Conservation (phyloP, 2,888 invertebrate genomes). For the Drosophila lutescens region DNA sequence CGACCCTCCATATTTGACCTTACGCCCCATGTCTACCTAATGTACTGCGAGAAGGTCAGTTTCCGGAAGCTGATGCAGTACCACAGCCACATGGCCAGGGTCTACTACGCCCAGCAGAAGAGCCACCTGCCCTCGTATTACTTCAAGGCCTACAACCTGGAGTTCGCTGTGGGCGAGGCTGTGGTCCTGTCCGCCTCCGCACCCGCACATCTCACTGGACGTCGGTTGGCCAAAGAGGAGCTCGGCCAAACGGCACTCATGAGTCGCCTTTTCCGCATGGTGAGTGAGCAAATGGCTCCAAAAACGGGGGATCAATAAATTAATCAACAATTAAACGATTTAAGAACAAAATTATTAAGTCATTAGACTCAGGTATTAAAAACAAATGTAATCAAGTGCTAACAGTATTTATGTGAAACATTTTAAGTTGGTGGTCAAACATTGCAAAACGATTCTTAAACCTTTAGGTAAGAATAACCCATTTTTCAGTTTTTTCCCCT, state of each 20-base stretch:
- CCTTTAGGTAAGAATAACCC: too few relatives aligned
- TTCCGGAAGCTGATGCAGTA: constrained; percentile 82
- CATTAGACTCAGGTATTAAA: too few relatives aligned
- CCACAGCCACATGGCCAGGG: constrained; percentile 79
- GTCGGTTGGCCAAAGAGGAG: constrained; percentile 74
- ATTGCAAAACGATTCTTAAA: not conserved
- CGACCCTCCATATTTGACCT: constrained; percentile 81
- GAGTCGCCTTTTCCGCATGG: constrained; percentile 82
- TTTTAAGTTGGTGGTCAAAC: too few relatives aligned
- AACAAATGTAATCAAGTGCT: too few relatives aligned
- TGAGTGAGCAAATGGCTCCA: constrained; percentile 28
- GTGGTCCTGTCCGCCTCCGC: constrained; percentile 81
- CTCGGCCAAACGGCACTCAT: constrained; percentile 71
- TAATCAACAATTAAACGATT: too few relatives aligned
- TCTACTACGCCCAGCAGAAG: constrained; percentile 81
- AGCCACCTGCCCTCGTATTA: constrained; percentile 80
- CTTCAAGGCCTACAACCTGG: constrained; percentile 81
- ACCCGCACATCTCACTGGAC: constrained; percentile 78
- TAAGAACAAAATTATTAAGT: too few relatives aligned
- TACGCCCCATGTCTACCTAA: constrained; percentile 81
- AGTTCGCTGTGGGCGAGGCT: constrained; percentile 82
- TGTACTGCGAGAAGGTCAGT: constrained; percentile 82
- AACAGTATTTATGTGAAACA: too few relatives aligned
- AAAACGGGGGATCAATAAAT: too few relatives aligned
- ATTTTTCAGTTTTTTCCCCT: too few relatives aligned